Percentiles rank a stretch among this genome's conserved stretches.
Conservation (phyloP, 2,888 invertebrate genomes). For the Dolichomitus sp. region DNA sequence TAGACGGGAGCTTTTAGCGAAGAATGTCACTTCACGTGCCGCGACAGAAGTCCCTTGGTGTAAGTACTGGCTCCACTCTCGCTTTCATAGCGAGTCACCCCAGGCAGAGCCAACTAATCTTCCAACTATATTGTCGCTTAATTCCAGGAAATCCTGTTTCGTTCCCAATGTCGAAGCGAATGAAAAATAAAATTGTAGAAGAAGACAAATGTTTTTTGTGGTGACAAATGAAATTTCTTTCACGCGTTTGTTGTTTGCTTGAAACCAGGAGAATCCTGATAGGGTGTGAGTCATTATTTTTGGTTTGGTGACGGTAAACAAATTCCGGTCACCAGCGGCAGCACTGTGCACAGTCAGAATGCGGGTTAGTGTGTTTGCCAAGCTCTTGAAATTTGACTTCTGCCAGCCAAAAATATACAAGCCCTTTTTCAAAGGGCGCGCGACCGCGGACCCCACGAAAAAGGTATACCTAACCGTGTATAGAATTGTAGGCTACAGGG, state of each 20-base stretch:
- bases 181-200: background rate
- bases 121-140: slow-evolving; percentile 32
- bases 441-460: slow-evolving; percentile 20
- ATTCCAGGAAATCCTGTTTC: slow-evolving; percentile 39
- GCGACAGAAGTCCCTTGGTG: slow-evolving; percentile 55
- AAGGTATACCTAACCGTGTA: slow-evolving; percentile 25
- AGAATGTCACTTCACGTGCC: slow-evolving; percentile 68
- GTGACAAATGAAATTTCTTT: slow-evolving; percentile 22
- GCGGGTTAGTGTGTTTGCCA: slow-evolving; percentile 74
- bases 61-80: slow-evolving; percentile 54
- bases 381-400: slow-evolving; percentile 83
- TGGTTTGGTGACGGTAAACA: slow-evolving; percentile 46
- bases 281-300: slow-evolving; percentile 54
- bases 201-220: slow-evolving; percentile 11
- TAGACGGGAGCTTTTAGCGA: slow-evolving; percentile 68
- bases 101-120: slow-evolving; percentile 49
- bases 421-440: slow-evolving; percentile 67
- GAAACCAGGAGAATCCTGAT: background rate
- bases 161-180: slow-evolving; percentile 2
- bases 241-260: slow-evolving; percentile 18
- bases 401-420: slow-evolving; percentile 78
- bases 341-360: slow-evolving; percentile 2
- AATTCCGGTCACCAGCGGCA: slow-evolving; percentile 40
- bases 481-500: slow-evolving; percentile 46
- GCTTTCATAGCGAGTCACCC: slow-evolving; percentile 51